Conservation (phyloP, 2,888 invertebrate genomes). For the Scelioninae gen. 1 region DNA sequence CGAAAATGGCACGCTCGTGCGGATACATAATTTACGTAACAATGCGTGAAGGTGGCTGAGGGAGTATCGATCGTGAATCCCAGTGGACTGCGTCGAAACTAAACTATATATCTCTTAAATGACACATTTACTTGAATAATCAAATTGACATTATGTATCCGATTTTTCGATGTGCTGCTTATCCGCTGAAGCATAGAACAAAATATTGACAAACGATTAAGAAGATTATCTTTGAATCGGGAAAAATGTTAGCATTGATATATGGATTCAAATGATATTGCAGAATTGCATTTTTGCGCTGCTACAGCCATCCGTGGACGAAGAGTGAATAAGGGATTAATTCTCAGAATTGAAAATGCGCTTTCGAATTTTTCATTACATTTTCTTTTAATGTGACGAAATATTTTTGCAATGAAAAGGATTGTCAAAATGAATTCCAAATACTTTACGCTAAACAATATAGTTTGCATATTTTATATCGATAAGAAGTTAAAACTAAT, state of each 20-base stretch:
- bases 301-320: not conserved
- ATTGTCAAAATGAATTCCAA: no score
- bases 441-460: no score
- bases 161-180: conserved; percentile 17
- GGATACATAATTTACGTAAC: conserved; percentile 48
- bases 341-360: conserved; percentile 8
- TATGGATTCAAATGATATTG: conserved; percentile 42
- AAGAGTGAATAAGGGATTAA: conserved; percentile 9
- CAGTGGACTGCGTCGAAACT: conserved; percentile 4
- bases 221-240: conserved; percentile 26
- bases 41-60: conserved; percentile 17
- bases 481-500: no score
- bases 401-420: not conserved
- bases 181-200: not conserved
- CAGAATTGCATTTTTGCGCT: conserved; percentile 34
- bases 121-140: conserved; percentile 29
- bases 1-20: conserved; percentile 30
- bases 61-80: conserved; percentile 37
- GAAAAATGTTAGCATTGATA: conserved; percentile 45
- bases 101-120: conserved; percentile 35
- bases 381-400: not conserved
- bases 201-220: conserved; percentile 63
- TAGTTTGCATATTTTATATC: no score
- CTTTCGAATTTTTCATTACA: conserved; percentile 6
- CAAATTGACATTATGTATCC: conserved; percentile 40